phyloP scores from a whole-genome alignment of 1,140 invertebrate genomes.

The Mactra quadrangularis region DNA sequence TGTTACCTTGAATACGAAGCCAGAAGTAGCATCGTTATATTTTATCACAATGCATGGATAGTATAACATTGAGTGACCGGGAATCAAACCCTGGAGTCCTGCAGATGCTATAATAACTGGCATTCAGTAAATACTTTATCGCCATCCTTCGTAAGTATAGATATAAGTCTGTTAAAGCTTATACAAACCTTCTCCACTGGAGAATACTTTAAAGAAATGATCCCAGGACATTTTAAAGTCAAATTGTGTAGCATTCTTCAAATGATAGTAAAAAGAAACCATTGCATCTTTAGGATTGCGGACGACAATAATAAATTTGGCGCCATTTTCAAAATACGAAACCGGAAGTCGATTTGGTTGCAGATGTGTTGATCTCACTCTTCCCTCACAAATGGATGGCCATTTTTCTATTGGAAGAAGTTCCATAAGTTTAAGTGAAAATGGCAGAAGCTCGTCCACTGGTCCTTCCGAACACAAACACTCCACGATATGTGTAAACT shows the following conservation, averaged over 20 bases:
- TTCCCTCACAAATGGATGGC: not conserved
- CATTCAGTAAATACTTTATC: no score
- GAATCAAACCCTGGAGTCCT: no score
- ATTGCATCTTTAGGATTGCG: constrained; percentile 6
- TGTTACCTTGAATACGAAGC: no score
- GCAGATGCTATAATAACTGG: no score
- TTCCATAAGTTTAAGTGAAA: constrained; percentile 2
- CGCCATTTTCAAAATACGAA: not conserved
- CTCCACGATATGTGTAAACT: constrained; percentile 8
- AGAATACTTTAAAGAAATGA: not conserved
- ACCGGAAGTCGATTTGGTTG: not conserved
- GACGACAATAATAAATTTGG: not conserved
- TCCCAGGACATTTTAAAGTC: constrained; percentile 6
- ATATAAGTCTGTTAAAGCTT: no score
- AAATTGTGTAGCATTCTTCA: not conserved
- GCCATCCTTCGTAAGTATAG: no score
- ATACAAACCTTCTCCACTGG: not conserved
- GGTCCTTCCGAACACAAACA: not conserved
- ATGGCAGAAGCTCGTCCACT: not conserved
- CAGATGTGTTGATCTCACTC: not conserved
- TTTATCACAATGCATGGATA: no score
- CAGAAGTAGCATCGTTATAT: no score
- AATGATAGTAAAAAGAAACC: constrained; percentile 16
- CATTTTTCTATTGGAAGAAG: not conserved
- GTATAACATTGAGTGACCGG: no score